phyloP scores from a whole-genome alignment of 2,888 invertebrate species.

The Pheosia gnoma region DNA sequence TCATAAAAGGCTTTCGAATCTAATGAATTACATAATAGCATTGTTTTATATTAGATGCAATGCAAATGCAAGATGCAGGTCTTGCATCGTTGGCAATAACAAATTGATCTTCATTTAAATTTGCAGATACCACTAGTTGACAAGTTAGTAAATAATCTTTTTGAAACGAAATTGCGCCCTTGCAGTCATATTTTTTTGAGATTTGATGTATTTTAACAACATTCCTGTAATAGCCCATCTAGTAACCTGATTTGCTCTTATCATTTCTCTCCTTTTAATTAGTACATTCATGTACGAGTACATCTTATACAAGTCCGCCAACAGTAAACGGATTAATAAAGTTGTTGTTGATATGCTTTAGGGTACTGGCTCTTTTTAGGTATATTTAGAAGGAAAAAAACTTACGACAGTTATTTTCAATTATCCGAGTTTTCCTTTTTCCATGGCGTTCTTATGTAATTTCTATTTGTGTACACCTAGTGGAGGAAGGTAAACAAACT shows the following conservation, averaged over 20 bases:
- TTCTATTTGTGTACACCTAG: neutral
- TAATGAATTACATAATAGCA: neutral
- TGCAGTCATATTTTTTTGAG: neutral
- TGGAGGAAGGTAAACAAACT: neutral
- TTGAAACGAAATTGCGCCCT: neutral
- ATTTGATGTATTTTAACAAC: neutral
- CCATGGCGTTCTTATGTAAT: neutral
- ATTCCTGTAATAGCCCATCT: too few species aligned
- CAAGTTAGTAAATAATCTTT: neutral
- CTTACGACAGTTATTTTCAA: neutral
- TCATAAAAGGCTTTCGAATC: slow-evolving; percentile 1
- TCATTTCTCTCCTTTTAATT: neutral
- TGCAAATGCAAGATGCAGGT: too few species aligned
- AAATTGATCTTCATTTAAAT: too few species aligned
- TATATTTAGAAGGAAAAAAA: neutral
- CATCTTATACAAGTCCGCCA: too few species aligned
- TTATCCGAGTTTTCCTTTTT: neutral
- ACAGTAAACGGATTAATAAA: too few species aligned
- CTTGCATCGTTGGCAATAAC: too few species aligned
- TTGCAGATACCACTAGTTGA: too few species aligned
- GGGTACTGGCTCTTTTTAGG: neutral
- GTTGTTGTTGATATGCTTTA: neutral
- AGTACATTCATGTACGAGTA: too few species aligned
- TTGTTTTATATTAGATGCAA: neutral
- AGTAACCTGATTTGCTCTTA: neutral